Base-by-base conservation (phyloP, 2,113 vertebrate genomes). In the Hemiprocne comata region DNA sequence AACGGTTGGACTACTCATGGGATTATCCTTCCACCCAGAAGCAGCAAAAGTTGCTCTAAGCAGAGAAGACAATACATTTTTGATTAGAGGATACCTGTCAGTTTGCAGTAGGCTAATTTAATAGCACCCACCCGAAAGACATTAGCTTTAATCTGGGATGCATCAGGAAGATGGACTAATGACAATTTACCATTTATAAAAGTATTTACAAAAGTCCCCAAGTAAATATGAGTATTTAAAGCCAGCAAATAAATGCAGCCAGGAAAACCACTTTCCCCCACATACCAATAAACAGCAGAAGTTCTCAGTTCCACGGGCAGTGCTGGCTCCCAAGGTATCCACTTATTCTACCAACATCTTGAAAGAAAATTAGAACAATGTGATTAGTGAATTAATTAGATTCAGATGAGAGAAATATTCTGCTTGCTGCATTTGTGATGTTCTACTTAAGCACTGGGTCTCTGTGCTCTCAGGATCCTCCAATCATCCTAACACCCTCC, bases 341-440 rank as follows among this genome's bases (percentile, higher is more conserved):
- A 87, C 62, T 94, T 92, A 60, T 77, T 90, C 51, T 92, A 74
- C 89, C 64, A 82, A 66, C 50, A 91, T 70, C 91, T 91, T 70
- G 87, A 78, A 85, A 89, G 89, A 75, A 95, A 95, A 95, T 92
- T 89, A 75, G 77, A 92, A 66, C 77, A 94, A 87, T 0, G 1
- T 87, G 81, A 94, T 95, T 91, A 95, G 81, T 85, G 74, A 93
- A 96, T 92, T 93, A 87, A 91, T 95, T 94, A 89, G 53, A 78
- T 62, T 82, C 6, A 24, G 84, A 72, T 17, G 77, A 91, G 44
- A 87, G 54, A 72, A 85, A 57, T 89, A 78, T 58, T 94, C 71
- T 65, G 54, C 65, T 81, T 78, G 34, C 76, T 89, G 76, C 40
- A 58, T 92, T 93, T 87, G 53, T 48, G 64, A 33, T 78, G 70